Base-by-base conservation (phyloP, 2,113 vertebrate species). In the Centropus bengalensis region DNA sequence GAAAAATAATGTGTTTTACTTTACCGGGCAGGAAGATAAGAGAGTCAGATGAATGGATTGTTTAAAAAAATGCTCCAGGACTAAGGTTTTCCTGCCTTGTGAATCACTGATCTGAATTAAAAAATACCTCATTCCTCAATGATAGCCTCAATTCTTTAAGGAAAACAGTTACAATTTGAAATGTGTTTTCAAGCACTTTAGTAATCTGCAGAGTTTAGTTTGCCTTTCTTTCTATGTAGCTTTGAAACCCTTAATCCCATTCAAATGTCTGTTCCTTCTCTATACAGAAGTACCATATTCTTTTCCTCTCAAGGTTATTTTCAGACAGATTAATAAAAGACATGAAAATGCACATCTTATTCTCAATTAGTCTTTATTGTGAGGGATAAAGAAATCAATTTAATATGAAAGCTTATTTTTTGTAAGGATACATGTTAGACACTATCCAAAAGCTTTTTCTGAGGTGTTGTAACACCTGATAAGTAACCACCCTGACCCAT, bases 1-100 rank as follows among this genome's bases (percentile, higher is more conserved):
- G 82, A 82, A 82, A 85, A 91, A 55, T 60, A 77, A 36, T 66
- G 66, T 40, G 13, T 88, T 96, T 94, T 81, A 80, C 74, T 94
- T 94, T 95, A 54, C 32, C n/a, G 36, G 24, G 16, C 20, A 64
- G 30, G 52, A 95, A 91, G 71, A 87, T 76, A 90, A 91, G 62
- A 45, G 32, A 83, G 68, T 70, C 12, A 30, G 67, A 91, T 76
- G 45, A 54, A 28, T 0, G 0, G 58, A 70, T 81, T 32, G 1
- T 55, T 82, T 30, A 49, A 67, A 58, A 86, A 91, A 33, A 42
- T 90, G 12, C 42, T 87, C 36, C 66, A 60, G 75, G 62, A 47
- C 22, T 12, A 71, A 84, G 66, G 47, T 49, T 23, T 47, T 92
- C 44, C 12, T 93, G 33, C 33, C 40, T 64, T 69, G 81, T 66